A percentile compares a stretch with the other conserved stretches of the same genome.
Conservation (phyloP, 2,113 vertebrate species). For the Callipepla squamata region DNA sequence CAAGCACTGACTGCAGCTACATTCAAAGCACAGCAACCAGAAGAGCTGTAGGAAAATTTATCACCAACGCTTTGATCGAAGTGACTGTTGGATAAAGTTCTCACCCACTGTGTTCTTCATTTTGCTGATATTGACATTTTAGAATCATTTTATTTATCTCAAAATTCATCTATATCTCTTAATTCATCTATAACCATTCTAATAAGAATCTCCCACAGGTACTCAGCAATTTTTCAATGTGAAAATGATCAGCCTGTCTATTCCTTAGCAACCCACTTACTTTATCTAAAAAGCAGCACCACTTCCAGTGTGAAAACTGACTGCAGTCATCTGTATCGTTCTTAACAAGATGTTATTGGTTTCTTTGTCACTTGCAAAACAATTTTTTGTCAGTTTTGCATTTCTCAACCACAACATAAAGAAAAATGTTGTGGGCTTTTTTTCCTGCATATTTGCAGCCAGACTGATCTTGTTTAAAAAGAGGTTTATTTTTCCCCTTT, state of each 20-base stretch:
- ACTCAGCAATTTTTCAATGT: neutral
- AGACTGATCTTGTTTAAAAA: neutral
- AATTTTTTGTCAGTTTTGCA: neutral
- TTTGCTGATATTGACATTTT: neutral
- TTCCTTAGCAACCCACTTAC: neutral
- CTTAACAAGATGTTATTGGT: neutral
- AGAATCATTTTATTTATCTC: neutral
- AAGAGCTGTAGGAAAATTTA: neutral
- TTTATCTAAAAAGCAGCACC: neutral
- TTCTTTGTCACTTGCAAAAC: neutral
- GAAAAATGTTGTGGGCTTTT: neutral
- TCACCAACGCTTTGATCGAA: neutral
- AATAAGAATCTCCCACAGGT: neutral
- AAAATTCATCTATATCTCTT: neutral
- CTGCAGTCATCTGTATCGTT: neutral
- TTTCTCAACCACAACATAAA: neutral
- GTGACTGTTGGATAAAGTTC: neutral
- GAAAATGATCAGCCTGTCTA: neutral
- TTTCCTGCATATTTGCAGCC: neutral
- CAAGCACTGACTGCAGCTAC: rapidly evolving
- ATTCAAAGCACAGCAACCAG: neutral
- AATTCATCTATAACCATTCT: neutral
- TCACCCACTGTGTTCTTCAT: neutral
- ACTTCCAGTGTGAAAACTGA: neutral
- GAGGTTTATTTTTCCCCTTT: neutral